Evolutionary conservation across 1,140 invertebrate species (phyloP).

Genomic region (Aricia agestis): DNA sequence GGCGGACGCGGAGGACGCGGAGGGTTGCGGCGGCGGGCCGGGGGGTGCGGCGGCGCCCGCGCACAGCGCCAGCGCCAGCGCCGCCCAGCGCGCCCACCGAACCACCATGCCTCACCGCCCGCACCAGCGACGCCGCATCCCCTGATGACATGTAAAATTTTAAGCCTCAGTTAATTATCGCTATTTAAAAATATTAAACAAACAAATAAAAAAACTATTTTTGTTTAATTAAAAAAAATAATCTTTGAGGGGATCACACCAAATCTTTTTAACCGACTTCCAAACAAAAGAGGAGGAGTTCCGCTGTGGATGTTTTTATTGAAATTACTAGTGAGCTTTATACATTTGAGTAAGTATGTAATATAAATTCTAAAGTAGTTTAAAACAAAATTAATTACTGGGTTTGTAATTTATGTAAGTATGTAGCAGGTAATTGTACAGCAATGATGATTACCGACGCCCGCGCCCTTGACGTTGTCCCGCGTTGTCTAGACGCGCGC

Average conservation of each 20-base stretch:
- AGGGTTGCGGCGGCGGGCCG: conserved; percentile 35
- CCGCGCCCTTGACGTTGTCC: not conserved
- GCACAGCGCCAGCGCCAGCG: conserved; percentile 50
- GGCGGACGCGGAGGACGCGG: conserved; percentile 40
- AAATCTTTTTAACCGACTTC: too few relatives aligned
- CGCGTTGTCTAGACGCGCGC: not conserved
- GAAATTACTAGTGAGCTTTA: too few relatives aligned
- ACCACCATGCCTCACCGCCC: conserved; percentile 57
- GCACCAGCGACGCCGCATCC: conserved; percentile 26
- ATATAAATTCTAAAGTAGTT: too few relatives aligned
- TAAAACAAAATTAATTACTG: too few relatives aligned
- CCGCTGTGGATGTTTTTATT: too few relatives aligned
- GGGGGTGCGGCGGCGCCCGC: conserved; percentile 52
- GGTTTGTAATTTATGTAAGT: conserved; percentile 17
- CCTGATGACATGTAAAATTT: conserved; percentile 31
- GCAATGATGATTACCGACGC: not conserved
- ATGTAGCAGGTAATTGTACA: conserved; percentile 8
- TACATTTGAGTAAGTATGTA: too few relatives aligned
- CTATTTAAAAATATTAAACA: too few relatives aligned
- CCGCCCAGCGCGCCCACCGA: conserved; percentile 60
- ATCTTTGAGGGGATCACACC: too few relatives aligned
- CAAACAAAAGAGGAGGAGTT: too few relatives aligned
- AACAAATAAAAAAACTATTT: too few relatives aligned
- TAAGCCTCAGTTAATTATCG: not conserved
- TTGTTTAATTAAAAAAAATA: too few relatives aligned